phyloP scores from a whole-genome alignment of 92 coral and sea anemone genomes.

The Pocillopora grandis region DNA sequence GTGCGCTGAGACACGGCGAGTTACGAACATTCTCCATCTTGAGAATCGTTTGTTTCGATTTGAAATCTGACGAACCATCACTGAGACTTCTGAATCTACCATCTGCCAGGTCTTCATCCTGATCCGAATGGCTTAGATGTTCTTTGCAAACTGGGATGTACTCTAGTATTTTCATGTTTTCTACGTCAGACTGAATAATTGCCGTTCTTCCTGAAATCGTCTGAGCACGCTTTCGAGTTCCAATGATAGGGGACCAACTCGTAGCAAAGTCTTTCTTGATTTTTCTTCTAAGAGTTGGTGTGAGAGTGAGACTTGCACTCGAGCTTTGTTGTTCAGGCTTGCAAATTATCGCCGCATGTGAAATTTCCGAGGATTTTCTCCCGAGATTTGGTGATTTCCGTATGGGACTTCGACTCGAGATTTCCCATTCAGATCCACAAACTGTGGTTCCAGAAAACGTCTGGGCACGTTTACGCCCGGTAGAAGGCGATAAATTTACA shows the following conservation, averaged over 20 bases:
- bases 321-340: too few species aligned
- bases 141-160: background rate
- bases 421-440: background rate
- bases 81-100: constrained; percentile 10
- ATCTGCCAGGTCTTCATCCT: background rate
- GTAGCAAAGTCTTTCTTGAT: background rate
- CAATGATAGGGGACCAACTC: background rate
- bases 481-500: background rate
- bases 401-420: background rate
- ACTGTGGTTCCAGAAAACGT: background rate
- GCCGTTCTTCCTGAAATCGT: background rate
- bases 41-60: background rate
- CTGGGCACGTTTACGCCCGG: background rate
- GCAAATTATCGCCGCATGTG: too few species aligned
- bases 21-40: background rate
- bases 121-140: background rate
- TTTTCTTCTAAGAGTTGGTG: background rate
- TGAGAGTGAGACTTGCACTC: too few species aligned
- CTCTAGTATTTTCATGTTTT: background rate
- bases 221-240: background rate
- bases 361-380: too few species aligned
- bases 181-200: background rate
- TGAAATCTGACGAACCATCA: background rate
- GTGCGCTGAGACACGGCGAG: background rate
- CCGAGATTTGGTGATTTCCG: too few species aligned